These are phyloP conservation scores for Pycnomerus fuliginosus DNA, from an alignment of 2,888 invertebrate species.

Conservation along the genomic window DNA sequence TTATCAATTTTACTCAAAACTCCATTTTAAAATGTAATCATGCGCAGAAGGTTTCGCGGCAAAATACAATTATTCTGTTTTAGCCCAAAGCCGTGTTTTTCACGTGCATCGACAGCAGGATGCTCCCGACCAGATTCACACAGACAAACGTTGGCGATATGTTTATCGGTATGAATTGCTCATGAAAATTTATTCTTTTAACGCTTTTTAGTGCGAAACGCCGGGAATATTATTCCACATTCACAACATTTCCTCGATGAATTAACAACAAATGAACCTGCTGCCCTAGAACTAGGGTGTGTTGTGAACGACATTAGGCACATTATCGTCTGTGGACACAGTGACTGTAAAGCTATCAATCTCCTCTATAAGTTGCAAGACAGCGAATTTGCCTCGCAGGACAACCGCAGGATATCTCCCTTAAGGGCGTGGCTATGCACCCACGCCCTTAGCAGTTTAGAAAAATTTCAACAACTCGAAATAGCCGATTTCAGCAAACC, in stretches of 20 bases:
- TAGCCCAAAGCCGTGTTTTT: constrained; percentile 97
- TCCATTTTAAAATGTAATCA: not conserved
- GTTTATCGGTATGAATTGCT: constrained; percentile 93
- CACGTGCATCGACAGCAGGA: constrained; percentile 97
- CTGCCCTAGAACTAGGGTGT: constrained; percentile 92
- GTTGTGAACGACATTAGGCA: constrained; percentile 88
- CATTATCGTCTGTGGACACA: constrained; percentile 95
- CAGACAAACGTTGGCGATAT: constrained; percentile 96
- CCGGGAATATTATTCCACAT: constrained; percentile 93
- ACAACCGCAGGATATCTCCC: constrained; percentile 80
- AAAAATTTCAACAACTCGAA: constrained; percentile 77
- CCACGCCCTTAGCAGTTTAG: constrained; percentile 78
- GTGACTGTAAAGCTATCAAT: constrained; percentile 98
- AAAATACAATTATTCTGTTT: constrained; percentile 32
- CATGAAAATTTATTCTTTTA: not conserved
- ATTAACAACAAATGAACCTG: constrained; percentile 91
- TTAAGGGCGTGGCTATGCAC: constrained; percentile 89
- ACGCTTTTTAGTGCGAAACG: constrained; percentile 79
- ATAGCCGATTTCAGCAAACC: constrained; percentile 65
- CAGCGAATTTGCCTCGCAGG: constrained; percentile 71
- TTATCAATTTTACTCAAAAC: not conserved
- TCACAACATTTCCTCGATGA: constrained; percentile 85
- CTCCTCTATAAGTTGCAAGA: constrained; percentile 80
- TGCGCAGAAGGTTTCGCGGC: not conserved
- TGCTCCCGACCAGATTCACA: constrained; percentile 94